Evolutionary conservation across 2,888 invertebrate species (phyloP).

Genomic region (Prosapia bicincta): DNA sequence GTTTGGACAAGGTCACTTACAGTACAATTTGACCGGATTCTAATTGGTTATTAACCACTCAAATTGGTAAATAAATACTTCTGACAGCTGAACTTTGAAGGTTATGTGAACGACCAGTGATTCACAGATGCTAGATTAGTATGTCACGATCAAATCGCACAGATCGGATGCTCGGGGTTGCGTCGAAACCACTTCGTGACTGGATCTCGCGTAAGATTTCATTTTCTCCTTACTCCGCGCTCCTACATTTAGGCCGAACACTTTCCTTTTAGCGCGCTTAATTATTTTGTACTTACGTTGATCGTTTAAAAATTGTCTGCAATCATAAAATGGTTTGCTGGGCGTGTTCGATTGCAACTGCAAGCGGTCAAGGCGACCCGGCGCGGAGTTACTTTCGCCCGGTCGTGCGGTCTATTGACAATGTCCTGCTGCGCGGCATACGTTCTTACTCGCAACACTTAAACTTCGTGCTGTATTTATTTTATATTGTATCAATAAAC

Average conservation of each 20-base stretch:
- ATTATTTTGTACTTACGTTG: background rate
- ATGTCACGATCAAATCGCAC: background rate
- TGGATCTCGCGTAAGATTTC: background rate
- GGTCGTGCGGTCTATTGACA: background rate
- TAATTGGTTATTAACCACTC: background rate
- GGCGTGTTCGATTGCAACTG: background rate
- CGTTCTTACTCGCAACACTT: background rate
- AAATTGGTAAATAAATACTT: background rate
- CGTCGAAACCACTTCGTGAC: background rate
- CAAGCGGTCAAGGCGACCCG: background rate
- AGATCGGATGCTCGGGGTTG: background rate
- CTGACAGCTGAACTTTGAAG: background rate
- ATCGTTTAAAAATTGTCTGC: slow-evolving; percentile 2
- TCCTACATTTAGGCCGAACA: background rate
- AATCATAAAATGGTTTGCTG: background rate
- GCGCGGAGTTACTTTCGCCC: background rate
- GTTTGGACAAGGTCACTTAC: background rate
- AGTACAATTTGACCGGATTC: background rate
- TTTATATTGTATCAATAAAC: background rate
- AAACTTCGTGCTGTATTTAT: background rate
- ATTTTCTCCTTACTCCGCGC: background rate
- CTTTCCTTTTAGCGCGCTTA: background rate
- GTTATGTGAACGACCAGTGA: slow-evolving; percentile 2
- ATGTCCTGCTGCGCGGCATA: background rate
- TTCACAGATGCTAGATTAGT: background rate